Evolutionary conservation across 2,797 vertebrate species (phyloP), one percentile per base, ranked within the genome.

Genomic region (Limosa lapponica): DNA sequence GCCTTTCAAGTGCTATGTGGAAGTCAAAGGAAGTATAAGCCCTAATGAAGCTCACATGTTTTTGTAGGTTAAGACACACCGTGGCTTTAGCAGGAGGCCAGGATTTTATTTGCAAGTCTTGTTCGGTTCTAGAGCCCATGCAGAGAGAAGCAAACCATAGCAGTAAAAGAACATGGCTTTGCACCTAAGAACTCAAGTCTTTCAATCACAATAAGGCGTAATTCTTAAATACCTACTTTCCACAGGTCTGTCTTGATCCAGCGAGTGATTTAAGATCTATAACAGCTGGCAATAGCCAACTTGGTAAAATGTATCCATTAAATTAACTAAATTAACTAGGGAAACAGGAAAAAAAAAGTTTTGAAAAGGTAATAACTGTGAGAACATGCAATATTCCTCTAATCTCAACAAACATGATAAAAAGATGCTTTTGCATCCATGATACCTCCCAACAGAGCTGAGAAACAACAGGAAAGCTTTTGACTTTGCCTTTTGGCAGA

Each of bases 31-130:
- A 65, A 49, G 28, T 2, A 0, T 18, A 20, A 69, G n/a, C 25
- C 43, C 36, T 27, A 10, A 30, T 0, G 7, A 61, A 39, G 36
- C 14, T 25, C 58, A 25, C 0, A 0, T 30, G 24, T 4, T 48
- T 79, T 54, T 18, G 20, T 1, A 28, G 55, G 36, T 3, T 34
- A 28, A 87, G 39, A 41, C 9, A 13, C 32, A 14, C 20, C 2
- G 3, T 20, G 28, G n/a, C 43, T 69, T 49, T 46, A 62, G 49
- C n/a, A 69, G 28, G 41, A 44, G 24, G 65, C 27, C 65, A 7
- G 52, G 65, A 54, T 52, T 67, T 66, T 55, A 57, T 34, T 11
- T 61, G 41, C 61, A 62, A 79, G 48, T 20, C 13, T 61, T 43
- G 16, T 54, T 44, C 23, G 8, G 41, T 34, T 69, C 41, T 27